Base-by-base conservation (phyloP, 2,797 vertebrate genomes). In the Molossus molossus region DNA sequence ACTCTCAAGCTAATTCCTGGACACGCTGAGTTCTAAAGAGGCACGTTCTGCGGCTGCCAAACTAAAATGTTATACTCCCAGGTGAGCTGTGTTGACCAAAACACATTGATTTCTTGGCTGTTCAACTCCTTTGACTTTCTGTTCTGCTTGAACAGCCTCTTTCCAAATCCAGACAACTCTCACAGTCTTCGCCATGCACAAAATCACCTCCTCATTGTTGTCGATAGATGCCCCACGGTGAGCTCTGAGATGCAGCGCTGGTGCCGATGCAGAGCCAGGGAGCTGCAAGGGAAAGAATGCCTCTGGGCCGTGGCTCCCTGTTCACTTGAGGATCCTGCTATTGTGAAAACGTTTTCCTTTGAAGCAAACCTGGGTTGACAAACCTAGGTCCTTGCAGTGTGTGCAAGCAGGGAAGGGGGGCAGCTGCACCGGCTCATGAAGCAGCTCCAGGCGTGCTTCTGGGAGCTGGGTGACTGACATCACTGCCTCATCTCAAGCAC, bases 1-100 rank as follows among this genome's bases (percentile, higher is more conserved):
- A 83, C 80, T 91, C 80, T 93, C 96, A 82, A 96, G 93, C 87
- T 97, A 83, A 94, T 94, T 97, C 86, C 80, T 87, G 94, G 98
- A 94, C 72, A 85, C 0, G 67, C 64, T 25, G 91, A 65, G 89
- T 96, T 96, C 96, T 94, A 96, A 73, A 94, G 90, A n/a, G 97
- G 96, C 84, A 91, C 37, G 40, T 95, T 97, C 33, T 80, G n/a
- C 75, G 18, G 85, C 91, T 45, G 86, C 84, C 0, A 67, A 94
- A 83, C 25, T 76, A 96, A 96, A 97, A 86, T 12, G 79, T 93
- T 91, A 88, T 4, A 90, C 14, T 86, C 80, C 97, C 96, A 82
- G 93, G 87, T 84, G 96, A 94, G 64, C 95, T 65, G 2, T 93
- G 96, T 87, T 23, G 45, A 98, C 92, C 96, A 90, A 53, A 96